These are phyloP conservation scores for Blastomussa wellsi DNA, from an alignment of 92 coral and sea anemone genomes.

Conservation along the genomic window DNA sequence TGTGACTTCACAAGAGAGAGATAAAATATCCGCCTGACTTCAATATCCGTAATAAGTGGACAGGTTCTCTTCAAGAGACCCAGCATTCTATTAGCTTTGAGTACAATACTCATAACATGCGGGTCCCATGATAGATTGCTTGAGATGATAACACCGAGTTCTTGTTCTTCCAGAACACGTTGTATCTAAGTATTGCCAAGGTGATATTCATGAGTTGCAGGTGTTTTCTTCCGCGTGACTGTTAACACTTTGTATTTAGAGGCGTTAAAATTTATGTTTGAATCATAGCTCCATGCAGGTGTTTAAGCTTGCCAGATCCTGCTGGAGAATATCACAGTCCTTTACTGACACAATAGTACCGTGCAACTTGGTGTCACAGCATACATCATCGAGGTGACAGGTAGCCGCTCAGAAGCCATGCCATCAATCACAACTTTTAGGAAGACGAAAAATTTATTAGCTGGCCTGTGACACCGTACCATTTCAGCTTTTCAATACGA, in stretches of 20 bases:
- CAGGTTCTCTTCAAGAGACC: not conserved
- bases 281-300: not conserved
- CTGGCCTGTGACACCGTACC: slow-evolving; percentile 12
- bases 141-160: slow-evolving; percentile 14
- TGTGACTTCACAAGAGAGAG: slow-evolving; percentile 8
- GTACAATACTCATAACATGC: no score
- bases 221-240: slow-evolving; percentile 35
- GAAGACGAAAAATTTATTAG: slow-evolving; percentile 31
- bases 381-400: slow-evolving; percentile 47
- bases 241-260: slow-evolving; percentile 54
- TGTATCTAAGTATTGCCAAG: slow-evolving; percentile 10
- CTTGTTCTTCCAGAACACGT: slow-evolving; percentile 42
- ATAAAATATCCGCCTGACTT: slow-evolving; percentile 17
- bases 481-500: no score
- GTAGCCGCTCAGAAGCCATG: slow-evolving; percentile 49
- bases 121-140: no score
- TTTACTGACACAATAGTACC: slow-evolving; percentile 6
- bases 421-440: slow-evolving; percentile 47
- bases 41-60: no score
- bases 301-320: not conserved
- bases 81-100: no score
- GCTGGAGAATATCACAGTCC: not conserved
- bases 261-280: slow-evolving; percentile 41
- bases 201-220: slow-evolving; percentile 21
- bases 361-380: slow-evolving; percentile 47